These are phyloP conservation scores for Antedon mediterranea DNA, from an alignment of 53 echinoderm and acorn worm species.

Conservation along the genomic window DNA sequence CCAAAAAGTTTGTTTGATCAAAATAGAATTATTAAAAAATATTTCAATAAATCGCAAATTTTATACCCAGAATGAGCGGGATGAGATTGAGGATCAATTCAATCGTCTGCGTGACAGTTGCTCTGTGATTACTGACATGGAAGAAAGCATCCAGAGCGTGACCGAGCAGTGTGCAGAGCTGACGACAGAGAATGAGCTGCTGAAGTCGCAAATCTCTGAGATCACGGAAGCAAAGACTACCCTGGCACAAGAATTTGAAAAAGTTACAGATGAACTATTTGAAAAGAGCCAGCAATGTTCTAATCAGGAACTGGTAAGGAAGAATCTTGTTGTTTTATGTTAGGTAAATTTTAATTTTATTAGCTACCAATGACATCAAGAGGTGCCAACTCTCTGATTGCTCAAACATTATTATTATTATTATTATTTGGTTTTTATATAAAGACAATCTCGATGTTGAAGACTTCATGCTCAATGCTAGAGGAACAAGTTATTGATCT, in stretches of 20 bases:
- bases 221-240: slow-evolving; percentile 36
- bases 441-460: slow-evolving; percentile 77
- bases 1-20: too few species aligned
- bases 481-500: slow-evolving; percentile 86
- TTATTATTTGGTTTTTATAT: background rate
- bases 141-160: slow-evolving; percentile 42
- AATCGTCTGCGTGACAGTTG: background rate
- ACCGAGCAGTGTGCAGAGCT: slow-evolving; percentile 37
- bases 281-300: slow-evolving; percentile 46
- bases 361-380: too few species aligned
- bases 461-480: slow-evolving; percentile 80
- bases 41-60: background rate
- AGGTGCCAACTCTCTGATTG: background rate
- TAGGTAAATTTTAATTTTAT: too few species aligned
- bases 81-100: background rate
- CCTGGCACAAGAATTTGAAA: slow-evolving; percentile 25
- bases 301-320: slow-evolving; percentile 58
- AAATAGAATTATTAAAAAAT: too few species aligned
- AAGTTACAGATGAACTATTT: slow-evolving; percentile 41
- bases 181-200: slow-evolving; percentile 27
- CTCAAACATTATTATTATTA: too few species aligned
- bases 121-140: slow-evolving; percentile 43
- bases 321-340: too few species aligned
- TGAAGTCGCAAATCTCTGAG: slow-evolving; percentile 39
- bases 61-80: background rate